Evolutionary conservation across 2,113 vertebrate species (phyloP).

Genomic region (Pseudonaja textilis): DNA sequence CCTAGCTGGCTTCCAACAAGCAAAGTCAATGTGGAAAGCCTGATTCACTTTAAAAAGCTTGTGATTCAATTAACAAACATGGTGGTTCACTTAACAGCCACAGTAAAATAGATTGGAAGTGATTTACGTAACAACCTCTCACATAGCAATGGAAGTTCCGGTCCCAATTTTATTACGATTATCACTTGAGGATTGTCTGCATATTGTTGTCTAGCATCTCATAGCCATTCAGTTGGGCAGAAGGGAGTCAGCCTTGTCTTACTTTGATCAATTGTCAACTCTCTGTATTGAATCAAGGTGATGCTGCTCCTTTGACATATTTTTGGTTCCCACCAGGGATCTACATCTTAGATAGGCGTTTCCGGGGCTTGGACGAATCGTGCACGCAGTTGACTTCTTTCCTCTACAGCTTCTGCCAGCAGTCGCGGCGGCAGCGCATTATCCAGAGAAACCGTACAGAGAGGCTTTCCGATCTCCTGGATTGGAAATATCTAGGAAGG

Average conservation of each 20-base stretch:
- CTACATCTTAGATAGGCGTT: constrained; percentile 90
- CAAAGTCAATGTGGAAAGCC: background rate
- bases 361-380: constrained; percentile 86
- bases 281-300: background rate
- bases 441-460: constrained; percentile 93
- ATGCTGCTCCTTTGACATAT: background rate
- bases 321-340: constrained; percentile 73
- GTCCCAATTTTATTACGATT: background rate
- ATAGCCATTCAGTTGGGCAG: background rate
- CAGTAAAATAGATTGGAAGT: background rate
- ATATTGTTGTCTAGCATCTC: background rate
- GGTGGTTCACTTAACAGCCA: background rate
- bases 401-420: constrained; percentile 93
- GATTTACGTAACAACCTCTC: background rate
- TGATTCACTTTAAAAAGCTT: background rate
- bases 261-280: background rate
- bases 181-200: background rate
- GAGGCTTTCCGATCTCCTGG: constrained; percentile 88
- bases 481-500: constrained; percentile 93
- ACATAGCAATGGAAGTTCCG: background rate
- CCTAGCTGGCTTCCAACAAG: background rate
- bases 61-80: background rate
- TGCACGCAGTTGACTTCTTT: constrained; percentile 93
- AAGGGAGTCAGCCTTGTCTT: background rate
- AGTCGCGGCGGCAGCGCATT: constrained; percentile 89